Conservation (phyloP, 2,113 vertebrate species). For the Oxyruncus cristatus region DNA sequence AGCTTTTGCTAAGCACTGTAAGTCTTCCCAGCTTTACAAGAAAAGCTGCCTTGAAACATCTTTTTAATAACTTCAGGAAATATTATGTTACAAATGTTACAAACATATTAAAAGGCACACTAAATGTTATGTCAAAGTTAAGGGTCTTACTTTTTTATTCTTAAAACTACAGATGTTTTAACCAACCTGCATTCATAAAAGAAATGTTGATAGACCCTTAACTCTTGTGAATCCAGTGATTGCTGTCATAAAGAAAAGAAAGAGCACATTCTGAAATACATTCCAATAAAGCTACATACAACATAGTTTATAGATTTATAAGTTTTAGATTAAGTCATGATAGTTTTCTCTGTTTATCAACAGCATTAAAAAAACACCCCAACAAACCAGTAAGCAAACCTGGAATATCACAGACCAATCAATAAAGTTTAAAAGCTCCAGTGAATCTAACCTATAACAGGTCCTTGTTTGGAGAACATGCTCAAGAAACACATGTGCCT, state of each 20-base stretch:
- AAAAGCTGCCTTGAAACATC: not conserved
- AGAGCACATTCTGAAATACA: slow-evolving; percentile 16
- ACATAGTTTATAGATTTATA: slow-evolving; percentile 53
- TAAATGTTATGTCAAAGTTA: slow-evolving; percentile 23
- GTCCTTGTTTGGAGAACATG: slow-evolving; percentile 80
- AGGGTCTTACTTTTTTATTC: slow-evolving; percentile 14
- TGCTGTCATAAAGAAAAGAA: slow-evolving; percentile 69
- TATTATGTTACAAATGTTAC: slow-evolving; percentile 13
- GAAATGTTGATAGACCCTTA: slow-evolving; percentile 58
- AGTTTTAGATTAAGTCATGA: slow-evolving; percentile 63
- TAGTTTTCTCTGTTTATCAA: slow-evolving; percentile 67
- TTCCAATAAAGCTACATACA: slow-evolving; percentile 25
- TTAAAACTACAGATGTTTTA: not conserved
- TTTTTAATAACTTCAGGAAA: slow-evolving; percentile 52
- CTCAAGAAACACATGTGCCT: slow-evolving; percentile 83
- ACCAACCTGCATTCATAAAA: slow-evolving; percentile 60
- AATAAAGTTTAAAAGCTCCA: slow-evolving; percentile 79
- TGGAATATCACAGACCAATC: slow-evolving; percentile 75
- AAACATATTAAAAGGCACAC: slow-evolving; percentile 12
- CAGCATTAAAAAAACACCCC: not conserved
- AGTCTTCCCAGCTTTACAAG: slow-evolving; percentile 8
- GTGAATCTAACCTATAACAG: slow-evolving; percentile 82
- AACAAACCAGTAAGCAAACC: slow-evolving; percentile 62
- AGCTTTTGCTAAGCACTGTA: not conserved
- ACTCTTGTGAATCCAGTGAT: slow-evolving; percentile 64